Evolutionary conservation across 2,888 invertebrate genomes (phyloP), one percentile per base, ranked within the genome.

Genomic region (Sinelater perroti): DNA sequence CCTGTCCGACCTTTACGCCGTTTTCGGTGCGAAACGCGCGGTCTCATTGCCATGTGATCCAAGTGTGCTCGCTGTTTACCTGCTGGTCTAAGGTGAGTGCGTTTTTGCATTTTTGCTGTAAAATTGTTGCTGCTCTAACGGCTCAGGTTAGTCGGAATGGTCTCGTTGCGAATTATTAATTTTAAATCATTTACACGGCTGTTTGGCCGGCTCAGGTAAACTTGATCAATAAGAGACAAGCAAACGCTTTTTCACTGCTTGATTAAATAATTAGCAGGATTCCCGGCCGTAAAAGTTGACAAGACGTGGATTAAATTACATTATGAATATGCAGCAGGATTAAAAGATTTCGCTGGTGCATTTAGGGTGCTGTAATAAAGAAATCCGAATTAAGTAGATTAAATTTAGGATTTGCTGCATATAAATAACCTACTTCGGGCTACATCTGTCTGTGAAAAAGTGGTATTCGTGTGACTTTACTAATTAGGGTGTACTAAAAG

Each of bases 81-180:
- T 52, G 24, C 44, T 30, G 11, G 33, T 33, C n/a, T 44, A 33
- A 52, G 52, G 52, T 52, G 24, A 44, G 52, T 52, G 26, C n/a
- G n/a, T n/a, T n/a, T n/a, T n/a, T n/a, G n/a, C n/a, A n/a, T n/a
- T n/a, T n/a, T n/a, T n/a, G n/a, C n/a, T n/a, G n/a, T n/a, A n/a
- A n/a, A n/a, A n/a, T n/a, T n/a, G n/a, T n/a, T n/a, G n/a, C n/a
- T n/a, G n/a, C n/a, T n/a, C n/a, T n/a, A n/a, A n/a, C n/a, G n/a
- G n/a, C n/a, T n/a, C n/a, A n/a, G n/a, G n/a, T n/a, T n/a, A n/a
- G n/a, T n/a, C n/a, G n/a, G n/a, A n/a, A n/a, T n/a, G n/a, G n/a
- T n/a, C n/a, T n/a, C n/a, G n/a, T n/a, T n/a, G n/a, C n/a, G n/a
- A n/a, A n/a, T n/a, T n/a, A n/a, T n/a, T n/a, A n/a, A n/a, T n/a